Evolutionary conservation across 2,797 vertebrate genomes (phyloP).

Genomic region (Chelidonichthys spinosus): DNA sequence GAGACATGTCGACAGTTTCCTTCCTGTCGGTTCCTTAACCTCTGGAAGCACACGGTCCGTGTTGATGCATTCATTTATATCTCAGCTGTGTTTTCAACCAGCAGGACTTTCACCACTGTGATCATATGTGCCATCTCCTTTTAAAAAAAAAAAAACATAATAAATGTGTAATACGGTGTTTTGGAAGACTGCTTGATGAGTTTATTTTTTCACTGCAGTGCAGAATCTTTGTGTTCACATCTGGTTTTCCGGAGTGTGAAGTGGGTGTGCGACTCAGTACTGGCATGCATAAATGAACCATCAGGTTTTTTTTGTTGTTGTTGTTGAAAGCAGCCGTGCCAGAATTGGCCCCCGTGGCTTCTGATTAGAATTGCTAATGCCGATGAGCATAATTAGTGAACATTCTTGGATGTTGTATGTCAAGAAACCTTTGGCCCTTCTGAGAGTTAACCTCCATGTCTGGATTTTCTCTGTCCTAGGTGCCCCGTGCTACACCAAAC

Average conservation of each 20-base stretch:
- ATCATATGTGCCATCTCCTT: background rate
- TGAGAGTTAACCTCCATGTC: conserved; percentile 69
- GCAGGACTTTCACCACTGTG: conserved; percentile 14
- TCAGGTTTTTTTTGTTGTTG: conserved; percentile 67
- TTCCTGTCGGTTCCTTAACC: conserved; percentile 47
- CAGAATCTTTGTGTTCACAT: conserved; percentile 56
- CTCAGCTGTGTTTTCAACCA: conserved; percentile 9
- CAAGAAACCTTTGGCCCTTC: conserved; percentile 76
- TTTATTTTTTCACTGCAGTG: conserved; percentile 27
- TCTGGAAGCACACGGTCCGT: conserved; percentile 10
- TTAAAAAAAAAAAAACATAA: background rate
- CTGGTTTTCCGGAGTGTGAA: conserved; percentile 50
- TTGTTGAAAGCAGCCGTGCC: conserved; percentile 67
- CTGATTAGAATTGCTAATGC: conserved; percentile 82
- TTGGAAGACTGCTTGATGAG: conserved; percentile 26
- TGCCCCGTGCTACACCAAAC: conserved; percentile 90
- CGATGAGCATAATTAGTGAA: conserved; percentile 76
- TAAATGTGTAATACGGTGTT: conserved; percentile 9
- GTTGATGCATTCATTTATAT: conserved; percentile 27
- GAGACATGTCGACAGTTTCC: conserved; percentile 23
- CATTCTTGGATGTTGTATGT: conserved; percentile 80
- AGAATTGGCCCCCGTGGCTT: conserved; percentile 78
- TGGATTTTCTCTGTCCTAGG: conserved; percentile 80
- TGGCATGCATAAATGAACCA: conserved; percentile 78
- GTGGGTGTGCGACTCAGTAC: conserved; percentile 58